Evolutionary conservation across 2,888 invertebrate species (phyloP), one percentile per base, ranked within the genome.

Genomic region (Melanostoma mellinum): DNA sequence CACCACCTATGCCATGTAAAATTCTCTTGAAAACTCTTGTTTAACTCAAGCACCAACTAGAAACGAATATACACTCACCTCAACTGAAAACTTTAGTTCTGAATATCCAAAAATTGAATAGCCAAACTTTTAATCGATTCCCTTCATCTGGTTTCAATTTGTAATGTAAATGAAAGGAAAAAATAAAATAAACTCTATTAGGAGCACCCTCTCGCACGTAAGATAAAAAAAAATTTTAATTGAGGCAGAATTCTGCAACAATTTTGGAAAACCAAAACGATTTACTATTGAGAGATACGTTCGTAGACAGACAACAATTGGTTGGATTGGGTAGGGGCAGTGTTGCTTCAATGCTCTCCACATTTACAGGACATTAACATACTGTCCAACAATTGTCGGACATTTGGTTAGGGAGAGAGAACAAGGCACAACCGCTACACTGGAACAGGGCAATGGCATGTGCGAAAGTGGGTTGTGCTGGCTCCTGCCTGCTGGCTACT

Each of bases 111-210:
- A 56, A 44, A 73, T 73, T 79, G 55, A 63, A 52, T 81, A 72
- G 46, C n/a, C 40, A 78, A 84, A 84, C 78, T 84, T 78, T 84
- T 65, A 74, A 78, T 84, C 78, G 72, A 84, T 55, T 84, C 61
- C 36, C 61, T 32, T 42, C 46, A 55, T 42, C 6, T 53, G 44
- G 10, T 3, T 65, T 46, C 44, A 69, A 68, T 63, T 56, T 60
- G 30, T 3, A 32, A 55, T 35, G 10, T 35, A 50, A 32, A 35
- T 40, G 44, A 50, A 36, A 53, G 53, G 40, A 60, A 46, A 63
- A 6, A 9, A 40, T 0, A 8, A 6, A 42, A 44, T 30, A 6
- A 8, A 42, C 10, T 20, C 20, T 9, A 50, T 60, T n/a, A 9
- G 30, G 1, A 20, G 10, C 3, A 32, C 38, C 9, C 6, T 5